Base-by-base conservation (phyloP, 2,113 vertebrate genomes). In the Halichoeres trimaculatus region DNA sequence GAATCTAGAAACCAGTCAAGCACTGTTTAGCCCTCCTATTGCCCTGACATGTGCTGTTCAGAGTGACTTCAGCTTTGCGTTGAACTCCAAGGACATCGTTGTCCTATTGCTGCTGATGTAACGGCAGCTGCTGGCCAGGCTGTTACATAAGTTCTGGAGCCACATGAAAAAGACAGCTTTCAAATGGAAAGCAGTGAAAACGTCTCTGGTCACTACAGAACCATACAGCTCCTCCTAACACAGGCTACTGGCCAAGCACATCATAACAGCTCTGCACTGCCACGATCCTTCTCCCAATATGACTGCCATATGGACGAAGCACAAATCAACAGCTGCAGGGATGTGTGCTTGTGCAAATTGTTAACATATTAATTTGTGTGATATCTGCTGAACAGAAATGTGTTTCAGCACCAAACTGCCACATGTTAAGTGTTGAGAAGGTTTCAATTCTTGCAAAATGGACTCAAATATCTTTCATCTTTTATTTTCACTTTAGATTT, bases 71-170 rank as follows among this genome's bases (percentile, higher is more conserved):
- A 87, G 71, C 51, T 74, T 34, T 35, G 45, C 62, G 71, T 45
- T 55, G 54, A 52, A 54, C 80, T 82, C 80, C 59, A 75, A 78
- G 81, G 85, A 84, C 80, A 66, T 65, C 0, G 45, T 64, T 79
- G 81, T 85, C 76, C 77, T 82, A 74, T 41, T 80, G 57, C 30
- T 85, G 82, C 85, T 87, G 84, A 91, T 82, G 78, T 83, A 86
- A 88, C 77, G 85, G 74, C 78, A 77, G 74, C 66, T 60, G 22
- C 63, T 69, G 80, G 66, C 83, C 87, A 85, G 78, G 74, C 59
- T 72, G 71, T 92, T 91, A 78, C 73, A 85, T 90, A 89, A 92
- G 58, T 64, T 67, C 63, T 90, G 88, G 70, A 88, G 67, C 69
- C 58, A 76, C 80, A 87, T 84, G 40, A 90, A 89, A 89, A 86